Conservation (phyloP, 2,888 invertebrate genomes). For the Sericinus montela region DNA sequence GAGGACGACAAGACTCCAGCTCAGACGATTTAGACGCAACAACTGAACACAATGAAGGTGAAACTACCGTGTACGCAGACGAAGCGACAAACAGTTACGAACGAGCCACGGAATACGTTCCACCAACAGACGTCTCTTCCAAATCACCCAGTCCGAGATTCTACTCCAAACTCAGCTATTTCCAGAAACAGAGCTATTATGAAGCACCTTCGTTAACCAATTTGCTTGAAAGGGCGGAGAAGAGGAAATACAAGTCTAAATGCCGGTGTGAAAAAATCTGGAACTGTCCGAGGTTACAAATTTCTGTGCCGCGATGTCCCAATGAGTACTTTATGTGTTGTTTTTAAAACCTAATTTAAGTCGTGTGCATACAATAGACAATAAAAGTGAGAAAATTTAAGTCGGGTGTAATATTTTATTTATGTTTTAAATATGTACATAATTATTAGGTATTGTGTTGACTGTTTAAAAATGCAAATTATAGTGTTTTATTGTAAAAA, state of each 20-base stretch:
- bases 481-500: too few species aligned
- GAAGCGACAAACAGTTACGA: constrained; percentile 12
- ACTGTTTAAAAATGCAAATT: too few species aligned
- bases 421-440: too few species aligned
- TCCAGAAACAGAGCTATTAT: neutral
- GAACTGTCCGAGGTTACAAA: constrained; percentile 71
- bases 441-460: too few species aligned
- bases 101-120: neutral
- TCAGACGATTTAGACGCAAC: constrained; percentile 20
- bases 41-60: constrained; percentile 24
- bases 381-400: neutral
- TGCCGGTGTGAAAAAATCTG: constrained; percentile 70
- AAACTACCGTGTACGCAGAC: constrained; percentile 30
- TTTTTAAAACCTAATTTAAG: constrained; percentile 32
- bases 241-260: constrained; percentile 53
- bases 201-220: constrained; percentile 29
- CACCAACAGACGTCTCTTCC: neutral
- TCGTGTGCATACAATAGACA: neutral
- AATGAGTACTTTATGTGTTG: constrained; percentile 72
- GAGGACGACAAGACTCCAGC: neutral
- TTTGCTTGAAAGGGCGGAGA: constrained; percentile 41
- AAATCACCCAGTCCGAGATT: neutral
- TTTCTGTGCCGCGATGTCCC: constrained; percentile 67
- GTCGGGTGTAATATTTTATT: too few species aligned
- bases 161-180: constrained; percentile 12